phyloP scores from a whole-genome alignment of 2,113 vertebrate species.

The Zosterops borbonicus region DNA sequence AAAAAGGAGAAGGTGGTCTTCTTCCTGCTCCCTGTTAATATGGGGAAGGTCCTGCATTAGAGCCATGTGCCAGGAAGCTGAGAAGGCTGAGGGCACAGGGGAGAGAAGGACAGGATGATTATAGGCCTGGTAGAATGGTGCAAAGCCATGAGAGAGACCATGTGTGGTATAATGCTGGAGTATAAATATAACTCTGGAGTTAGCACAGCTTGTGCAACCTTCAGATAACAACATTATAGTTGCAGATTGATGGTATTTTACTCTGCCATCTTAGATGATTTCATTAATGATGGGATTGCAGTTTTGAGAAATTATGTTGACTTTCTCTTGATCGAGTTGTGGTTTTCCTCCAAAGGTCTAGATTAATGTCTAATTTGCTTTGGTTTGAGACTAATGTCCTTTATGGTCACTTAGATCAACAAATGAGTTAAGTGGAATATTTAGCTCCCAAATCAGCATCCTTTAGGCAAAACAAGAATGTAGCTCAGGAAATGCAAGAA shows the following conservation, averaged over 20 bases:
- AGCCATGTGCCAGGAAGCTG: not conserved
- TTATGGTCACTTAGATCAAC: not conserved
- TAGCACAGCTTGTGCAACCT: rapidly evolving
- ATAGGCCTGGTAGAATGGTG: not conserved
- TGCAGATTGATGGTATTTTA: not conserved
- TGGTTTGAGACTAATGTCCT: not conserved
- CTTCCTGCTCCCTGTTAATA: not conserved
- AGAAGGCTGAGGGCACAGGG: not conserved
- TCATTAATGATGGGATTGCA: not conserved
- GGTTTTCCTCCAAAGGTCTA: not conserved
- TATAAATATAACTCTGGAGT: not conserved
- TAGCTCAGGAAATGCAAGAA: not conserved
- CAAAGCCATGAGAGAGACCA: not conserved
- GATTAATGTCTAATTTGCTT: not conserved
- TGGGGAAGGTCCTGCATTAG: not conserved
- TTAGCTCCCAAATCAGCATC: not conserved
- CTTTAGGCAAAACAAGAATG: not conserved
- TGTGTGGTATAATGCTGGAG: not conserved
- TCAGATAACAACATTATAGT: not conserved
- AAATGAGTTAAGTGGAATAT: not conserved
- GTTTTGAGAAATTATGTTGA: not conserved
- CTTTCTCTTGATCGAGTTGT: not conserved
- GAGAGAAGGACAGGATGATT: not conserved
- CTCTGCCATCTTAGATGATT: not conserved
- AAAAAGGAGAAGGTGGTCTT: not conserved